These are phyloP conservation scores for Melanostoma mellinum DNA, from an alignment of 2,888 invertebrate genomes.

Conservation along the genomic window DNA sequence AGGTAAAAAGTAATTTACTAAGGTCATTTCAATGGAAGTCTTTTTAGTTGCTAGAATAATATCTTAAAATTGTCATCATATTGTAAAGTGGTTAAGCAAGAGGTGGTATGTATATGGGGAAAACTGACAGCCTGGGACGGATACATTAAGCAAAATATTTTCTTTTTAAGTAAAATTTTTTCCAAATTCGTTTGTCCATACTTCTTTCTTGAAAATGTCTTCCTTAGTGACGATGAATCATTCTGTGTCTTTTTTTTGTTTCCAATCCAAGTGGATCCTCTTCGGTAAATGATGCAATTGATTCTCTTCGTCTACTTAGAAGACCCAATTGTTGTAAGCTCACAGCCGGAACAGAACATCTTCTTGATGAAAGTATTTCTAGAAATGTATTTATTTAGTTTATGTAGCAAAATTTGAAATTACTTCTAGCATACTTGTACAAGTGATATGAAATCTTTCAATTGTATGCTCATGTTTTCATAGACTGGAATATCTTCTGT, in stretches of 20 bases:
- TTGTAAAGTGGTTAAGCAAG: neutral
- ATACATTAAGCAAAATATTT: constrained; percentile 10
- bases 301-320: constrained; percentile 54
- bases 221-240: constrained; percentile 66
- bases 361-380: constrained; percentile 55
- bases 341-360: constrained; percentile 62
- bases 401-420: neutral
- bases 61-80: neutral
- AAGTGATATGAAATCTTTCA: no score
- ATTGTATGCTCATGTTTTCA: no score
- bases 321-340: constrained; percentile 54
- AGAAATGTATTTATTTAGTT: neutral
- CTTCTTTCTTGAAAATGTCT: neutral
- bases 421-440: neutral
- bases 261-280: constrained; percentile 60
- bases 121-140: constrained; percentile 24
- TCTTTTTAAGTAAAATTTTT: neutral
- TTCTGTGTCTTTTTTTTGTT: constrained; percentile 61
- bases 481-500: no score
- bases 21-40: constrained; percentile 5
- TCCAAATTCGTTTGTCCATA: neutral
- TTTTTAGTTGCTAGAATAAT: constrained; percentile 4
- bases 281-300: constrained; percentile 48
- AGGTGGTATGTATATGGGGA: neutral
- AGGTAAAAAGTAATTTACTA: constrained; percentile 2